Percentiles rank a stretch among this genome's conserved stretches.
These are phyloP conservation scores for Brachionus manjavacas DNA, from an alignment of 1,140 invertebrate genomes.

Conservation along the genomic window DNA sequence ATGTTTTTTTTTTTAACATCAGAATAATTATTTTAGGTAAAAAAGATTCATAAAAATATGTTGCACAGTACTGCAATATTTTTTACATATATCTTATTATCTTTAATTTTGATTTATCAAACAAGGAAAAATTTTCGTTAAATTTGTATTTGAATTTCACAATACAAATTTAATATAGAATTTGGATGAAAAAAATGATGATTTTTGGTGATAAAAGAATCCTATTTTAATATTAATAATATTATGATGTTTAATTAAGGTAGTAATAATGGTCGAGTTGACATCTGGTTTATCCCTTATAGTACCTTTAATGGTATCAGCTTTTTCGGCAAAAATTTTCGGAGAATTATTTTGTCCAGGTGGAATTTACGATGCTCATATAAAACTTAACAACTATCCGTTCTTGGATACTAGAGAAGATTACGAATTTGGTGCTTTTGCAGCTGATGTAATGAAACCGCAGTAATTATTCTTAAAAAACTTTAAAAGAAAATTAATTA, in stretches of 20 bases:
- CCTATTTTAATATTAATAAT: background rate
- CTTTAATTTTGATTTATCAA: no score
- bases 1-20: no score
- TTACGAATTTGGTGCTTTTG: slow-evolving; percentile 90
- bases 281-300: slow-evolving; percentile 63
- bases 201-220: background rate
- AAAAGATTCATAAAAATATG: no score
- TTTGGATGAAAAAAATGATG: no score
- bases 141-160: no score
- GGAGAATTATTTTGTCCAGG: slow-evolving; percentile 87
- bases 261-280: slow-evolving; percentile 32
- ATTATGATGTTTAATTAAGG: background rate
- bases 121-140: no score
- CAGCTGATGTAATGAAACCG: slow-evolving; percentile 96
- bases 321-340: slow-evolving; percentile 99
- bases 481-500: background rate
- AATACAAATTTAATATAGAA: no score
- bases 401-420: slow-evolving; percentile 97
- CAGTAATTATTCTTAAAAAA: slow-evolving; percentile 47
- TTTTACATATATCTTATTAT: no score
- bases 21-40: no score
- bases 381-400: slow-evolving; percentile 93
- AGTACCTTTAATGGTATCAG: slow-evolving; percentile 95
- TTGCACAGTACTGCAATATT: no score
- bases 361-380: slow-evolving; percentile 97